These are phyloP conservation scores for Spodoptera litura DNA, from an alignment of 1,140 invertebrate genomes.

Conservation along the genomic window DNA sequence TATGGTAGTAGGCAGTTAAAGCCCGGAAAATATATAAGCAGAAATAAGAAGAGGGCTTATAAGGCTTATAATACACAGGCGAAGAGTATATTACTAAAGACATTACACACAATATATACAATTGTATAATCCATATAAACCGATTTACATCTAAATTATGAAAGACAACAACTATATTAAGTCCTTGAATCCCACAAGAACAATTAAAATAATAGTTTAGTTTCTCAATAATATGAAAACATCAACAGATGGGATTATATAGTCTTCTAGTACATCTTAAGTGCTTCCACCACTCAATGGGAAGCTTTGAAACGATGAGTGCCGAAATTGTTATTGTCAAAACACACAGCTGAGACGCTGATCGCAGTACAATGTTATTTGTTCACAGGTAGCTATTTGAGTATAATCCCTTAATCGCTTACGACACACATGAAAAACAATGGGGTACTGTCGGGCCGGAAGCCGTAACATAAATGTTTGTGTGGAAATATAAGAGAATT, in stretches of 20 bases:
- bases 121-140: no score
- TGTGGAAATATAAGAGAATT: constrained; percentile 13
- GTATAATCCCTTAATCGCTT: constrained; percentile 25
- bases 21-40: no score
- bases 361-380: constrained; percentile 23
- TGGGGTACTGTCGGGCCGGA: constrained; percentile 9
- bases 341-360: neutral
- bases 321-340: constrained; percentile 17
- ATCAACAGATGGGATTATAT: neutral
- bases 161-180: no score
- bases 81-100: no score
- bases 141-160: no score
- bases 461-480: constrained; percentile 28
- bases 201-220: no score
- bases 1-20: no score
- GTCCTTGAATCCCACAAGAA: no score
- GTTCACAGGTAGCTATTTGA: constrained; percentile 22
- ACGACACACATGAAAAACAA: constrained; percentile 35
- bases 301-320: neutral
- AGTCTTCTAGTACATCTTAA: neutral
- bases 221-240: no score
- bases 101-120: no score
- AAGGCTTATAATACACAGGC: no score
- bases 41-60: no score
- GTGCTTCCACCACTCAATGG: neutral